These are phyloP conservation scores for Netelia inedita DNA, from an alignment of 2,888 invertebrate species.

Conservation along the genomic window DNA sequence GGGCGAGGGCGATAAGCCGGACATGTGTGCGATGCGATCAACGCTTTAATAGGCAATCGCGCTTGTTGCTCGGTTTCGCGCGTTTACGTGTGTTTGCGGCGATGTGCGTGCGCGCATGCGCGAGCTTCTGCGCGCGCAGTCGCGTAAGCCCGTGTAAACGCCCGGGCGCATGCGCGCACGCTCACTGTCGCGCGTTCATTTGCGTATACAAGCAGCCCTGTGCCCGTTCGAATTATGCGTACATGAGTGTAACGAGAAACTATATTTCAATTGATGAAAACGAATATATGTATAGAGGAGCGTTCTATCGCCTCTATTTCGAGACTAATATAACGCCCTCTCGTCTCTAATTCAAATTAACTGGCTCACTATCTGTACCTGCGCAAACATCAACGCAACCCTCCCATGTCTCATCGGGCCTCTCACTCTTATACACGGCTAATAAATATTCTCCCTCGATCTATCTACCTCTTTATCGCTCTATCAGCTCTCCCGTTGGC, in stretches of 20 bases:
- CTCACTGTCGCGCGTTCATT: too few species aligned
- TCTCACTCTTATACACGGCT: slow-evolving; percentile 15
- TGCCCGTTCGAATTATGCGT: slow-evolving; percentile 60
- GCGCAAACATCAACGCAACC: slow-evolving; percentile 34
- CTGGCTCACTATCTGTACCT: slow-evolving; percentile 55
- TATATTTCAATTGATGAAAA: slow-evolving; percentile 50
- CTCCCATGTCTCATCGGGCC: not conserved
- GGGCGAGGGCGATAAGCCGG: slow-evolving; percentile 65
- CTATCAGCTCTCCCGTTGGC: slow-evolving; percentile 18
- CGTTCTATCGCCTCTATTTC: slow-evolving; percentile 67
- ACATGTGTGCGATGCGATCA: slow-evolving; percentile 20
- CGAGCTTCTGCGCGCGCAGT: not conserved
- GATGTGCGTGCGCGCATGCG: not conserved
- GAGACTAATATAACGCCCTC: slow-evolving; percentile 56
- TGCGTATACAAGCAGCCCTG: not conserved
- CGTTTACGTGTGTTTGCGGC: not conserved
- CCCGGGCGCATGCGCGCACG: too few species aligned
- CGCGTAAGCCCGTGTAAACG: too few species aligned
- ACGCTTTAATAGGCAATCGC: slow-evolving; percentile 61
- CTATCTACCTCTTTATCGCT: slow-evolving; percentile 1
- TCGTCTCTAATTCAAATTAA: slow-evolving; percentile 67
- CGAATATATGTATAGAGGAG: not conserved
- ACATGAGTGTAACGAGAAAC: slow-evolving; percentile 54
- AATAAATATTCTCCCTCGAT: not conserved
- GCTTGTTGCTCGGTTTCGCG: slow-evolving; percentile 24